phyloP scores from a whole-genome alignment of 2,113 vertebrate species.

The Indri indri region DNA sequence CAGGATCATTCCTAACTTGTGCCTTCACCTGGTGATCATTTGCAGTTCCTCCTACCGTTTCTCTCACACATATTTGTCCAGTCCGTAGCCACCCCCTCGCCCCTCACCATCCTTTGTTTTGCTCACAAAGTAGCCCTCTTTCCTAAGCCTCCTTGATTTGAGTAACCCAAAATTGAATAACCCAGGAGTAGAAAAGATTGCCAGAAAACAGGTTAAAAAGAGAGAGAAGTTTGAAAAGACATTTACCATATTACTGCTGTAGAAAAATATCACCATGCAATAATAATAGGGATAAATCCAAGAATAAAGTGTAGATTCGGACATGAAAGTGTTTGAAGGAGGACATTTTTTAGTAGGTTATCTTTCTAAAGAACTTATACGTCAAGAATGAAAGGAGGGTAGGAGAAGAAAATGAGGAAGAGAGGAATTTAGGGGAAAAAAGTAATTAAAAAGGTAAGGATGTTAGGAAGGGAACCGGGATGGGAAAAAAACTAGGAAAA shows the following conservation, averaged over 20 bases:
- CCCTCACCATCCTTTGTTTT: not conserved
- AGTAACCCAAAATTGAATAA: not conserved
- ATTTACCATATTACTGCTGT: not conserved
- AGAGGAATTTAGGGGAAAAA: not conserved
- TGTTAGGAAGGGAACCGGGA: not conserved
- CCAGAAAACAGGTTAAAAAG: not conserved
- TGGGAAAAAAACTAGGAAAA: not conserved
- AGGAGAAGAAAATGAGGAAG: not conserved
- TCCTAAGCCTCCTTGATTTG: not conserved
- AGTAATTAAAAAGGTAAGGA: not conserved
- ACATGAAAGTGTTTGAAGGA: not conserved
- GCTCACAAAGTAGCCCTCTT: not conserved
- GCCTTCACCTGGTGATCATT: not conserved
- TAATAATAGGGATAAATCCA: not conserved
- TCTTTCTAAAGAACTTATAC: not conserved
- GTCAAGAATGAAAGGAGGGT: not conserved
- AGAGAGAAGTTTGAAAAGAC: not conserved
- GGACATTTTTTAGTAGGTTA: not conserved
- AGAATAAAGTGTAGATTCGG: not conserved
- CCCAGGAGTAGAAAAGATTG: not conserved
- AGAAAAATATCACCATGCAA: not conserved
- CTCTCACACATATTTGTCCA: not conserved
- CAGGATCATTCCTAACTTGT: not conserved
- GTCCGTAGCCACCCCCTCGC: not conserved
- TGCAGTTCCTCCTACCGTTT: not conserved